These are phyloP conservation scores for Perizoma flavofasciatum DNA, from an alignment of 2,888 invertebrate genomes.

Conservation along the genomic window DNA sequence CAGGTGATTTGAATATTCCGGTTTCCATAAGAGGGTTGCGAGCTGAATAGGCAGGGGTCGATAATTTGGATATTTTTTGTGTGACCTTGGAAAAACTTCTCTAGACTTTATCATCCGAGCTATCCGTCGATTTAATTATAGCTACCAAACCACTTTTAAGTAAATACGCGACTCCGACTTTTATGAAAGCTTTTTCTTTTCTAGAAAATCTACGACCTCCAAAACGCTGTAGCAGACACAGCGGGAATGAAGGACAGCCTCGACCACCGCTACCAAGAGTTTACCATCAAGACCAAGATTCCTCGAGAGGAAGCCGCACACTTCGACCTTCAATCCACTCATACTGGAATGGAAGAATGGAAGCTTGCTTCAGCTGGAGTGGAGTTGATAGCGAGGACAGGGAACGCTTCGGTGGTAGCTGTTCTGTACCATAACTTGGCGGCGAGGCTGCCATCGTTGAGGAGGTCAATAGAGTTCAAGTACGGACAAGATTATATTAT, in stretches of 20 bases:
- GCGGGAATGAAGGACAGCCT: conserved; percentile 64
- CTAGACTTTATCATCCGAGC: too few species aligned
- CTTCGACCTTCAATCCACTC: conserved; percentile 57
- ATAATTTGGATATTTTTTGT: too few species aligned
- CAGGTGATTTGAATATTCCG: too few species aligned
- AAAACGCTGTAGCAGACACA: conserved; percentile 66
- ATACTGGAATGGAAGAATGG: conserved; percentile 61
- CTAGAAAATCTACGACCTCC: conserved; percentile 76
- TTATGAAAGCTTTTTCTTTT: background rate
- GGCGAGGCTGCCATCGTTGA: conserved; percentile 84
- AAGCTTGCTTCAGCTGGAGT: conserved; percentile 64
- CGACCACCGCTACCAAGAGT: conserved; percentile 60
- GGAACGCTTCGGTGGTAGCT: conserved; percentile 72
- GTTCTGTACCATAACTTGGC: conserved; percentile 86
- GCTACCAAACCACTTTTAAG: too few species aligned
- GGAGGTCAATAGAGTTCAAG: conserved; percentile 85
- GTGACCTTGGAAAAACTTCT: too few species aligned
- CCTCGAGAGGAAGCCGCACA: conserved; percentile 65
- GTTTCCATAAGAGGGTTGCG: too few species aligned
- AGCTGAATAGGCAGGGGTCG: too few species aligned
- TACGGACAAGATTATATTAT: conserved; percentile 59
- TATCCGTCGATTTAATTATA: too few species aligned
- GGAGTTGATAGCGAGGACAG: conserved; percentile 60
- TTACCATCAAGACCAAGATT: conserved; percentile 60
- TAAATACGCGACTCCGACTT: too few species aligned